Base-by-base conservation (phyloP, 30 jellyfish, hydroid and myxozoan genomes). In the Chironex yamaguchii region DNA sequence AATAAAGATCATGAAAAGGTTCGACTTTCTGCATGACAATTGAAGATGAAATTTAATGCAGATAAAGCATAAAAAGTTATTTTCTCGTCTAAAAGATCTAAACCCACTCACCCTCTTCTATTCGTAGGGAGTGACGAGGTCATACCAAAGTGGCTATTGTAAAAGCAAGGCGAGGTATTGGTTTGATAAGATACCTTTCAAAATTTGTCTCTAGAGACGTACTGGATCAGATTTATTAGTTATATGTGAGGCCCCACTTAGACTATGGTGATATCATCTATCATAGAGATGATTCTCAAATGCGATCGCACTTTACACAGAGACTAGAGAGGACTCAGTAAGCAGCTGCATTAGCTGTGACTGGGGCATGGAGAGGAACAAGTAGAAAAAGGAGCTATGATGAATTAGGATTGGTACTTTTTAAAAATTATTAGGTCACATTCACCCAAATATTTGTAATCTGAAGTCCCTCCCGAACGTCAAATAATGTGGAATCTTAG, bases 331-430 rank as follows among this genome's bases (percentile, higher is more conserved):
- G n/a, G n/a, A n/a, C n/a, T n/a, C 86, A 73, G 76, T 73, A 42
- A 24, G 48, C 81, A 28, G 86, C 86, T 35, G 78, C 86, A 20
- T 36, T 73, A 49, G 86, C 86, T 73, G 86, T 73, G 75, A 35
- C 86, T 49, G 86, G 86, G 3, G 75, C 42, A 22, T 73, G 86
- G 75, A 73, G 86, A 49, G 78, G 84, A 32, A 70, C 84, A 70
- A 70, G 76, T 70, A 70, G 76, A 72, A 26, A 70, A 70, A 70
- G 86, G 76, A 71, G 48, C 76, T 73, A 73, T 49, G 78, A 73
- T 49, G 86, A 73, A 73, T 74, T 73, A 20, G 86, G 52, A 36
- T 71, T 71, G 76, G 50, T 36, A 36, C 49, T 27, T 52, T 73
- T 35, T 49, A 73, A 73, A 73, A 1, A 36, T 35, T 24, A 73